These are phyloP conservation scores for Tetramorium parvispinum DNA, from an alignment of 1,140 invertebrate species.

Conservation along the genomic window DNA sequence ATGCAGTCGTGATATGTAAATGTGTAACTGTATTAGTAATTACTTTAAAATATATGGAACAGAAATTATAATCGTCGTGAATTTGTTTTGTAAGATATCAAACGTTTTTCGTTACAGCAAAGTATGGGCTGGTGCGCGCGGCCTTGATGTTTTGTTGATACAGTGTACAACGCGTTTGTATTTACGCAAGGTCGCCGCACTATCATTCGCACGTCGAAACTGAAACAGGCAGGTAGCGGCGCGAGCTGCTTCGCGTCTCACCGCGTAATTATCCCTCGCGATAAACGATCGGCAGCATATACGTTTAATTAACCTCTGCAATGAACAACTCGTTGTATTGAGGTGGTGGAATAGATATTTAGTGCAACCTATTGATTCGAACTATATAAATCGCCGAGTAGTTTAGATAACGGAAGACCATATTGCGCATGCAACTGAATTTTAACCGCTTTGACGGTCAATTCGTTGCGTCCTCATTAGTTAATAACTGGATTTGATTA, in stretches of 20 bases:
- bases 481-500: neutral
- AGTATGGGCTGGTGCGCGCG: neutral
- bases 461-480: neutral
- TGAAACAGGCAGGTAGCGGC: neutral
- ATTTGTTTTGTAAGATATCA: neutral
- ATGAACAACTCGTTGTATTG: neutral
- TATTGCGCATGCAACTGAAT: neutral
- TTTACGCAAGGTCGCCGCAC: neutral
- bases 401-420: neutral
- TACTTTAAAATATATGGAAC: neutral
- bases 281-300: neutral
- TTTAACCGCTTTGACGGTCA: neutral
- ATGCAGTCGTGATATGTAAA: neutral
- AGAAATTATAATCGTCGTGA: neutral
- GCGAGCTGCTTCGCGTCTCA: neutral
- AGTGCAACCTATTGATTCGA: neutral
- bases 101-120: neutral
- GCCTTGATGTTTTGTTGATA: neutral
- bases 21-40: neutral
- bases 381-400: neutral
- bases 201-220: conserved; percentile 3
- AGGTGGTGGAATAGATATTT: neutral
- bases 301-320: neutral
- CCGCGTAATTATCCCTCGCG: neutral
- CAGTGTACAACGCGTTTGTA: neutral